Conservation (phyloP, 2,797 vertebrate genomes). For the Tadarida brasiliensis region DNA sequence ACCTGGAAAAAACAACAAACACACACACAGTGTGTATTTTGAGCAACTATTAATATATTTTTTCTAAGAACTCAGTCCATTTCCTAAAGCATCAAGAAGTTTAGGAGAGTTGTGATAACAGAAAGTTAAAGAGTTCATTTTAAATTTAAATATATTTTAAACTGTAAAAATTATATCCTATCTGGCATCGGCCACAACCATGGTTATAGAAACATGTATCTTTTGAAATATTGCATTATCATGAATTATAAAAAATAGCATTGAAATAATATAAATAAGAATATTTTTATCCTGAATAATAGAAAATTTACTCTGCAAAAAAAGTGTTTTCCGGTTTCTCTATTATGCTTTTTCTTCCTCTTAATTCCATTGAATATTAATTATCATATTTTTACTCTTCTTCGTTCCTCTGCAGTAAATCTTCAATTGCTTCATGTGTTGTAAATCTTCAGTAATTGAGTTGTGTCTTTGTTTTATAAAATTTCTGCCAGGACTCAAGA, state of each 20-base stretch:
- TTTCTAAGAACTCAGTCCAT: neutral
- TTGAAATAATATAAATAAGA: neutral
- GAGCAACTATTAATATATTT: too few relatives aligned
- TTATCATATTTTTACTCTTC: neutral
- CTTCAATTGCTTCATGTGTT: neutral
- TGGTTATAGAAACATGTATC: neutral
- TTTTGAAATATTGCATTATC: neutral
- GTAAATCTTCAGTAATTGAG: neutral
- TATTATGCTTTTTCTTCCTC: neutral
- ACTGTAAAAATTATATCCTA: neutral
- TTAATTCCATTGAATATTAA: neutral
- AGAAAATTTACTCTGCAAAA: neutral
- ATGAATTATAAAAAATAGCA: neutral
- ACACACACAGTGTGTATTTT: neutral
- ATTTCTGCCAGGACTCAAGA: neutral
- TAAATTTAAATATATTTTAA: slow-evolving; percentile 8
- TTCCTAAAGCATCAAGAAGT: neutral
- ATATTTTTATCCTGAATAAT: neutral
- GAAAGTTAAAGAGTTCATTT: neutral
- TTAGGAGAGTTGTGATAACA: neutral
- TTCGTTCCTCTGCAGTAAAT: neutral
- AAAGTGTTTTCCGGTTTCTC: neutral
- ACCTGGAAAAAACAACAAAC: neutral
- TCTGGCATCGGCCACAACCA: neutral
- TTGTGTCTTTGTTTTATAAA: neutral